These are phyloP conservation scores for Coronaproctus castanopsis DNA, from an alignment of 2,888 invertebrate genomes.

Conservation along the genomic window DNA sequence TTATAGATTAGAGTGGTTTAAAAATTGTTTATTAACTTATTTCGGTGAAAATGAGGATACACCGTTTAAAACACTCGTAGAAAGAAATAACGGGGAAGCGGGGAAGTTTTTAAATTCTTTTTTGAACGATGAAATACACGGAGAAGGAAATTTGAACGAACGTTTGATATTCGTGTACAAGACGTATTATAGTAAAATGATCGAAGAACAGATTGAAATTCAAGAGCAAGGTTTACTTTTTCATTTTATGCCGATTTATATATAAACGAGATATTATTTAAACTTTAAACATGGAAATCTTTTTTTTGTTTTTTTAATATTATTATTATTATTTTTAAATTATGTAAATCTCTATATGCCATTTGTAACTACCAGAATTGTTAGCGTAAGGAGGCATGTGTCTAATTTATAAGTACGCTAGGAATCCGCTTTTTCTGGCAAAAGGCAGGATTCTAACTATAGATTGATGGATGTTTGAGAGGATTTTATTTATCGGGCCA, in stretches of 20 bases:
- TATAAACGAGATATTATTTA: background rate
- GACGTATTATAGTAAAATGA: conserved; percentile 46
- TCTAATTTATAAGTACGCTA: too few relatives aligned
- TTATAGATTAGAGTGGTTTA: conserved; percentile 46
- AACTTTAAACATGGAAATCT: background rate
- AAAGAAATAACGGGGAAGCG: conserved; percentile 31
- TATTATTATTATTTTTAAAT: conserved; percentile 12
- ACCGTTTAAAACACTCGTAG: conserved; percentile 37
- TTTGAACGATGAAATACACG: conserved; percentile 33
- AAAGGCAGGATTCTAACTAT: too few relatives aligned
- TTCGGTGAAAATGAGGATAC: conserved; percentile 36
- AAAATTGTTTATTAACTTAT: conserved; percentile 36
- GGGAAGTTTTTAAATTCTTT: conserved; percentile 34
- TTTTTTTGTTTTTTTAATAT: background rate
- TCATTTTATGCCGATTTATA: background rate
- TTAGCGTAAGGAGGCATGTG: too few relatives aligned
- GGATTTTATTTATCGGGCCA: too few relatives aligned
- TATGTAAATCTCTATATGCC: background rate
- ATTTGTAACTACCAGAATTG: too few relatives aligned
- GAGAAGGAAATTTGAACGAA: conserved; percentile 31
- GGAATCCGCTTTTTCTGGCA: too few relatives aligned
- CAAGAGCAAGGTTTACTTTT: conserved; percentile 47
- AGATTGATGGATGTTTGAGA: too few relatives aligned
- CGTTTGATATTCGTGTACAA: conserved; percentile 45
- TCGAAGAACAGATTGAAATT: conserved; percentile 51